phyloP scores from a whole-genome alignment of 2,113 vertebrate species.

The Trematomus loennbergii region DNA sequence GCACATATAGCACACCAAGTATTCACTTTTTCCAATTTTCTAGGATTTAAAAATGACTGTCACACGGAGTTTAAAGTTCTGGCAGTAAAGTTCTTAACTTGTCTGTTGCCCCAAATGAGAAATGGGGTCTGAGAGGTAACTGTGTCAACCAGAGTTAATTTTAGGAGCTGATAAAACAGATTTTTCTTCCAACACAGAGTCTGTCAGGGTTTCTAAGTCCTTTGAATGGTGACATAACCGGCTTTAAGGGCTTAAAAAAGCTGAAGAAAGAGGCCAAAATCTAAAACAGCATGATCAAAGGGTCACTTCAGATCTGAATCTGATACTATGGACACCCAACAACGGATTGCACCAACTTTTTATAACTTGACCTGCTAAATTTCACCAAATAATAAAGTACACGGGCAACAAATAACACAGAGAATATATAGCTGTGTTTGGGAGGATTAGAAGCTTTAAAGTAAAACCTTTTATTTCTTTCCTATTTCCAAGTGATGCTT shows the following conservation, averaged over 20 bases:
- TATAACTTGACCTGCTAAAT: neutral
- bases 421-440: too few species aligned
- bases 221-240: slow-evolving; percentile 23
- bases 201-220: slow-evolving; percentile 28
- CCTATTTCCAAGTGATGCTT: neutral
- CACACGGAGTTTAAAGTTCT: slow-evolving; percentile 39
- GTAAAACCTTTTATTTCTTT: too few species aligned
- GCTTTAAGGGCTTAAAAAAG: slow-evolving; percentile 23
- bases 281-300: slow-evolving; percentile 43
- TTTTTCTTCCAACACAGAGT: neutral
- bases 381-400: neutral
- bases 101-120: neutral
- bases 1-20: neutral
- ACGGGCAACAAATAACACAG: neutral
- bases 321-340: slow-evolving; percentile 22
- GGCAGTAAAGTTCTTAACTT: neutral
- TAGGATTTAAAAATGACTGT: slow-evolving; percentile 21
- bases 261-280: slow-evolving; percentile 17
- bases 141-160: slow-evolving; percentile 30
- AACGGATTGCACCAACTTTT: neutral
- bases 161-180: slow-evolving; percentile 23
- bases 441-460: neutral
- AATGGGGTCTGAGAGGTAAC: slow-evolving; percentile 27
- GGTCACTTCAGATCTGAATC: slow-evolving; percentile 9
- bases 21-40: neutral